These are phyloP conservation scores for Symphodus melops DNA, from an alignment of 2,113 vertebrate species.

Conservation along the genomic window DNA sequence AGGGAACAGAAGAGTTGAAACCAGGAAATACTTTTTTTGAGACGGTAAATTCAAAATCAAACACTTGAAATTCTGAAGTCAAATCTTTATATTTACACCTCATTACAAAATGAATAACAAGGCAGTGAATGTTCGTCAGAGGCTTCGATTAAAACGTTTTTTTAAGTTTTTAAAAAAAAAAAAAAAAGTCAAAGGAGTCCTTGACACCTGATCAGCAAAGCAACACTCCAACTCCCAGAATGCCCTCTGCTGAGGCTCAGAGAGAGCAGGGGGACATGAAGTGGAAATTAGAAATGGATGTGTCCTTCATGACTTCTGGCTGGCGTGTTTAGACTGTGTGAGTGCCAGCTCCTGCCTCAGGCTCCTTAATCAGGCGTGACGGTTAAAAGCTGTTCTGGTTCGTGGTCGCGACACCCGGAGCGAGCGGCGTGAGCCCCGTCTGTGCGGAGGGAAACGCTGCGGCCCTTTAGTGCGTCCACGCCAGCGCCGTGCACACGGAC, in stretches of 20 bases:
- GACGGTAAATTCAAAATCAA: too few relatives aligned
- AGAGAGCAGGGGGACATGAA: constrained; percentile 26
- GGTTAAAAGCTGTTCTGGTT: constrained; percentile 65
- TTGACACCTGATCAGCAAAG: constrained; percentile 1
- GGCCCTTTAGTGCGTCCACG: constrained; percentile 68
- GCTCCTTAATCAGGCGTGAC: constrained; percentile 66
- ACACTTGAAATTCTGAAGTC: too few relatives aligned
- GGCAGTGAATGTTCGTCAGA: too few relatives aligned
- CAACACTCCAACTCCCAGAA: constrained; percentile 57
- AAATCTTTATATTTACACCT: too few relatives aligned
- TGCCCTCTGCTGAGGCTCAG: constrained; percentile 36
- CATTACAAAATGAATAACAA: too few relatives aligned
- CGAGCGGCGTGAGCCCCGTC: constrained; percentile 50
- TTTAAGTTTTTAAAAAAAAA: too few relatives aligned
- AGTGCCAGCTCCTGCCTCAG: constrained; percentile 53
- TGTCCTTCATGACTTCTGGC: constrained; percentile 8
- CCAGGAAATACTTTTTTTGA: too few relatives aligned
- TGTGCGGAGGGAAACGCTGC: constrained; percentile 56
- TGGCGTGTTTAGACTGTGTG: constrained; percentile 12
- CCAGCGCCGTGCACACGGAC: constrained; percentile 43
- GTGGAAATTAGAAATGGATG: constrained; percentile 62
- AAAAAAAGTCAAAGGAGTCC: constrained; percentile 24
- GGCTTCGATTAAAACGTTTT: too few relatives aligned
- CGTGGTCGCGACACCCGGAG: constrained; percentile 74
- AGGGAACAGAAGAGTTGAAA: too few relatives aligned